Evolutionary conservation across 2,888 invertebrate species (phyloP), one percentile per base, ranked within the genome.

Genomic region (Agonopterix arenella): DNA sequence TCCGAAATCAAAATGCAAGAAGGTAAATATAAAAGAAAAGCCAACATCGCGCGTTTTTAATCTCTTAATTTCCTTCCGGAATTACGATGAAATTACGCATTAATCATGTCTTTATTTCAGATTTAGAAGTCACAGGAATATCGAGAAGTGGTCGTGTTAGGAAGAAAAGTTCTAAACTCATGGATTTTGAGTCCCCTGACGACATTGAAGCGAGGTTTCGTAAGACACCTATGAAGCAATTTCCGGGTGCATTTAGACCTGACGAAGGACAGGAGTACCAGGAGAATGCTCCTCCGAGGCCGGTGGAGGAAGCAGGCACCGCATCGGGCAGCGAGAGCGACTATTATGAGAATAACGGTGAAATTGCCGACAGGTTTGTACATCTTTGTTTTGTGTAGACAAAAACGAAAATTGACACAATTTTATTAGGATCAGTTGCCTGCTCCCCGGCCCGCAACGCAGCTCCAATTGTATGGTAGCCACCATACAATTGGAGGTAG

Each of bases 111-210:
- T 8, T 16, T 11, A 11, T 44, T 64, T 66, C 59, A 91, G 94
- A 94, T 88, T 89, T 95, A 68, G 95, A 95, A 82, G 95, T 96
- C 50, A 95, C 95, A 49, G 96, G 96, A 8, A 93, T 97, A 42
- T 97, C 97, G 2, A 91, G 97, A 52, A 97, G 97, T 63, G 97
- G 97, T 16, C 90, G 97, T 51, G 96, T 98, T 0, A 90, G 98
- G 50, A 98, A 98, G 86, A 98, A 98, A 81, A 98, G 97, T 11
- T 97, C 97, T 0, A 97, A 98, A 76, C 89, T 98, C 44, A 93
- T 96, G 83, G 98, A 97, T 78, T 98, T 97, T 84, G 96, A 96
- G 74, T 96, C 96, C 0, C 95, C 95, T 0, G 98, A 97, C 73
- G 97, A 96, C 68, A 92, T 95, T 47, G 96, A 94, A 58, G 90